phyloP scores from a whole-genome alignment of 1,140 invertebrate genomes.

The Chionoecetes opilio region DNA sequence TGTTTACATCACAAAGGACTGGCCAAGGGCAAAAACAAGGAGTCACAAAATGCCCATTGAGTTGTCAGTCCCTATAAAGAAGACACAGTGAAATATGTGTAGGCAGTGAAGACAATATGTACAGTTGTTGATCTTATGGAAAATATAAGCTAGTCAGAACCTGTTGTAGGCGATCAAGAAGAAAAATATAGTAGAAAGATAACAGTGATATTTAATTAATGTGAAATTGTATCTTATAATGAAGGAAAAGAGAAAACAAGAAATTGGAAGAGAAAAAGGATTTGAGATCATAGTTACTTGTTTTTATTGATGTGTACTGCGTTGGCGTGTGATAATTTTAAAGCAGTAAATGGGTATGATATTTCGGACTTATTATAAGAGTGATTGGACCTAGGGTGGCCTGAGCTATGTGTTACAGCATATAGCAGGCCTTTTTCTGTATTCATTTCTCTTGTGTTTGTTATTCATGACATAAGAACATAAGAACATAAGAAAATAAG shows the following conservation, averaged over 20 bases:
- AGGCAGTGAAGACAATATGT: neutral
- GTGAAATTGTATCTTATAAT: neutral
- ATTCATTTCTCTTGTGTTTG: neutral
- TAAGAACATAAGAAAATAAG: too few species aligned
- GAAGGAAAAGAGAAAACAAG: neutral
- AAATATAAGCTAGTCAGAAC: neutral
- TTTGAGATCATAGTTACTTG: neutral
- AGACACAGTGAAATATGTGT: too few species aligned
- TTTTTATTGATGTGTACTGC: neutral
- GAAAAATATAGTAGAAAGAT: neutral
- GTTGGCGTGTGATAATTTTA: neutral
- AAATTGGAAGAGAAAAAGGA: neutral
- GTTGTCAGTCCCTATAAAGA: too few species aligned
- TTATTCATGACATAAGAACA: neutral
- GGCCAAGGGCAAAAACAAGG: too few species aligned
- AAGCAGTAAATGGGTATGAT: neutral
- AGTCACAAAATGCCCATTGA: too few species aligned
- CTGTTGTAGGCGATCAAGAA: neutral
- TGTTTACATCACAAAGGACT: too few species aligned
- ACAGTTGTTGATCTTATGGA: neutral
- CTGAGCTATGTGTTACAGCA: neutral
- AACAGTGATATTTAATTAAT: neutral
- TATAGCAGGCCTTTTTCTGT: neutral
- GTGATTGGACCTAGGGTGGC: neutral
- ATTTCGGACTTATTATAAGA: neutral